Conservation (phyloP, 2,113 vertebrate genomes). For the Lasiurus cinereus region DNA sequence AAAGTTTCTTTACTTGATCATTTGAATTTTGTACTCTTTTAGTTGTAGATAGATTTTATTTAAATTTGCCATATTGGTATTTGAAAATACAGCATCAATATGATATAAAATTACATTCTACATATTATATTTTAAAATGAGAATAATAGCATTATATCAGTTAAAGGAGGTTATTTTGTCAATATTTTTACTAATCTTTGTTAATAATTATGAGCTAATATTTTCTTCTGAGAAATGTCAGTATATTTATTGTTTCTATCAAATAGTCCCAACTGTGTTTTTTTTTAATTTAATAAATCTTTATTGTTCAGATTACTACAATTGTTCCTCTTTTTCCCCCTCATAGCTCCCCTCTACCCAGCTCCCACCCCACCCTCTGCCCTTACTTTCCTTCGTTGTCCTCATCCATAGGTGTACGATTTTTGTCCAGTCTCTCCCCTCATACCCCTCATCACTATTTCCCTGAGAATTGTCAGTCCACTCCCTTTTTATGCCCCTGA, state of each 20-base stretch:
- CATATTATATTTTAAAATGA: slow-evolving; percentile 36
- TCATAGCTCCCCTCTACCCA: too few species aligned
- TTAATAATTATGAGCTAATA: slow-evolving; percentile 27
- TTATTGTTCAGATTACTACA: too few species aligned
- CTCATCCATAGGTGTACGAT: too few species aligned
- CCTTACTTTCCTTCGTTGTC: too few species aligned
- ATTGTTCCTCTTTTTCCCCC: too few species aligned
- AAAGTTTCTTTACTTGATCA: slow-evolving; percentile 58
- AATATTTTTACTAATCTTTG: slow-evolving; percentile 27
- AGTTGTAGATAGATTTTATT: slow-evolving; percentile 54
- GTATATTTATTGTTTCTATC: background rate
- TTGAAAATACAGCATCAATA: slow-evolving; percentile 54
- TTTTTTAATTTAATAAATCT: too few species aligned
- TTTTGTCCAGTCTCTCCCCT: too few species aligned
- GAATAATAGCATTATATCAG: slow-evolving; percentile 26
- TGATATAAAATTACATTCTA: slow-evolving; percentile 38
- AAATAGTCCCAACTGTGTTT: background rate
- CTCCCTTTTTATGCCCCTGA: too few species aligned
- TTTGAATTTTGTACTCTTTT: slow-evolving; percentile 23
- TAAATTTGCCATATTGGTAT: slow-evolving; percentile 46
- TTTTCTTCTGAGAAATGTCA: slow-evolving; percentile 53
- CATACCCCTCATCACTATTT: too few species aligned
- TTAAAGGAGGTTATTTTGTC: slow-evolving; percentile 29
- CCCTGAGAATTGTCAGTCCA: too few species aligned
- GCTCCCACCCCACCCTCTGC: too few species aligned